Evolutionary conservation across 2,113 vertebrate species (phyloP).

Genomic region (Petrocephalus microphthalmus): DNA sequence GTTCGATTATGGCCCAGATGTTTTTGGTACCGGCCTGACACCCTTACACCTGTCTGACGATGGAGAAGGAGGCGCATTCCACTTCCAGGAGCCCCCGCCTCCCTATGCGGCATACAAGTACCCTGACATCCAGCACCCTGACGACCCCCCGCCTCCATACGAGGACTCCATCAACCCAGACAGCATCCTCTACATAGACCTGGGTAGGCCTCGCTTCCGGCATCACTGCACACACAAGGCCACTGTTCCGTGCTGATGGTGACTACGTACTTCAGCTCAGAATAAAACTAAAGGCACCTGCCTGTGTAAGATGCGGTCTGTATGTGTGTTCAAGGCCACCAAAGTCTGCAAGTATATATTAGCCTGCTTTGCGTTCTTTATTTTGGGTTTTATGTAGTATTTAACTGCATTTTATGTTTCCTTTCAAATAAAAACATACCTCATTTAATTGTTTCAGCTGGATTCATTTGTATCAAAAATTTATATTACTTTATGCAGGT

Average conservation of each 20-base stretch:
- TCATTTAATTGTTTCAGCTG: too few species aligned
- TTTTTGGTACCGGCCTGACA: constrained; percentile 90
- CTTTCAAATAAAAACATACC: too few species aligned
- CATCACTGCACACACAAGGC: neutral
- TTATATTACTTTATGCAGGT: too few species aligned
- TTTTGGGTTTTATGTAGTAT: too few species aligned
- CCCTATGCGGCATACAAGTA: constrained; percentile 96
- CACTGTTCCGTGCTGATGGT: neutral
- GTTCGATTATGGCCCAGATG: constrained; percentile 89
- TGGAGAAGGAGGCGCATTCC: constrained; percentile 91
- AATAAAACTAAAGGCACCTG: too few species aligned
- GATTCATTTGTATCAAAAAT: too few species aligned
- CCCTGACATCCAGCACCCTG: constrained; percentile 86
- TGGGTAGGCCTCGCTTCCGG: constrained; percentile 58
- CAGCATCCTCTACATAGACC: constrained; percentile 76
- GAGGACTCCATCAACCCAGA: constrained; percentile 92
- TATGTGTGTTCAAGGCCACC: too few species aligned
- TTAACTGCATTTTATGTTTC: too few species aligned
- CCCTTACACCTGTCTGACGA: constrained; percentile 94
- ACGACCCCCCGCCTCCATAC: constrained; percentile 91
- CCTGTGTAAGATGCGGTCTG: too few species aligned
- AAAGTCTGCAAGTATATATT: too few species aligned
- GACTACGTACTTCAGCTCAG: neutral
- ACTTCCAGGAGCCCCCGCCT: constrained; percentile 93
- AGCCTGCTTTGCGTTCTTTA: too few species aligned